Conservation (phyloP, 2,888 invertebrate genomes). For the Pyrocoelia pectoralis region DNA sequence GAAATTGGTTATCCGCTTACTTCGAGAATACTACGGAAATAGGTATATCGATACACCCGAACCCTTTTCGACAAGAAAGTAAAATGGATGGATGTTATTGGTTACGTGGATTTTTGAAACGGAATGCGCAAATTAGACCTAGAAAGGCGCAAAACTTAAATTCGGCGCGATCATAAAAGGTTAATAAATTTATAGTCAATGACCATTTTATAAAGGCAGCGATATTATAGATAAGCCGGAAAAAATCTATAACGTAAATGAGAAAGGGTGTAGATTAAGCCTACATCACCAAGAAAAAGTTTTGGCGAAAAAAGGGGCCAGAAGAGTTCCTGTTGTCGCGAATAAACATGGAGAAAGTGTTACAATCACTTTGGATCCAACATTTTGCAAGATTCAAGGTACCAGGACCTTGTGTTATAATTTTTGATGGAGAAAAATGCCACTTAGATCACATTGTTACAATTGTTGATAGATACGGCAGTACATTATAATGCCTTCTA, state of each 20-base stretch:
- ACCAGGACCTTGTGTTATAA: slow-evolving; percentile 33
- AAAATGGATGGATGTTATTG: slow-evolving; percentile 12
- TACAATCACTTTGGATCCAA: slow-evolving; percentile 42
- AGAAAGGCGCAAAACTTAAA: slow-evolving; percentile 46
- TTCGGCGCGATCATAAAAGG: slow-evolving; percentile 38
- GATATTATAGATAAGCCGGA: slow-evolving; percentile 37
- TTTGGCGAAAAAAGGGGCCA: slow-evolving; percentile 13
- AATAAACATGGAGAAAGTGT: slow-evolving; percentile 47
- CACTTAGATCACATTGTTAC: slow-evolving; percentile 49
- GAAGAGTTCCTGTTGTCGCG: slow-evolving; percentile 42
- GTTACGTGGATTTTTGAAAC: slow-evolving; percentile 26
- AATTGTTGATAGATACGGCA: slow-evolving; percentile 43
- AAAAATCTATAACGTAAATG: not conserved
- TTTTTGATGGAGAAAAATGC: slow-evolving; percentile 44
- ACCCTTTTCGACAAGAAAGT: not conserved
- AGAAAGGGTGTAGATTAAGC: not conserved
- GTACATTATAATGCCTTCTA: slow-evolving; percentile 50
- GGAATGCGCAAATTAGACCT: slow-evolving; percentile 34
- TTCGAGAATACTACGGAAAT: not conserved
- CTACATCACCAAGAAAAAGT: slow-evolving; percentile 5
- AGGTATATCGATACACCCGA: not conserved
- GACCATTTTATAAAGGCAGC: slow-evolving; percentile 42
- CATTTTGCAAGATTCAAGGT: slow-evolving; percentile 41
- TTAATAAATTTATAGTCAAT: slow-evolving; percentile 40
- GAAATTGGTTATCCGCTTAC: slow-evolving; percentile 1